Conservation (phyloP, 2,797 vertebrate species). For the Odontamblyopus rebecca region DNA sequence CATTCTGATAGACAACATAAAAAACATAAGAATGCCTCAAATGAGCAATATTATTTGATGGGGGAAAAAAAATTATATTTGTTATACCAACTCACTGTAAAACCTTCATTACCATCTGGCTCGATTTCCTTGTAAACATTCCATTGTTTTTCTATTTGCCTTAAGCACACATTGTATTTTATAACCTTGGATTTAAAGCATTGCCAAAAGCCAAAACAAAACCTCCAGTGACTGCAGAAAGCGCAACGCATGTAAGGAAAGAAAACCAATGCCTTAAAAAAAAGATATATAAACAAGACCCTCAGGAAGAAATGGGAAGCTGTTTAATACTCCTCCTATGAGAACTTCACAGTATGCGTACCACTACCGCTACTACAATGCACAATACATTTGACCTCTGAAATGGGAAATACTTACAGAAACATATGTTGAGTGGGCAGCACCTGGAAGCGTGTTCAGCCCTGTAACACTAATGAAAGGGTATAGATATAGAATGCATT, state of each 20-base stretch:
- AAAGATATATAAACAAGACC: slow-evolving; percentile 43
- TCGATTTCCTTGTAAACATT: neutral
- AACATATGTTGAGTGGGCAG: slow-evolving; percentile 13
- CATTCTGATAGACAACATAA: too few species aligned
- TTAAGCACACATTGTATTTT: slow-evolving; percentile 15
- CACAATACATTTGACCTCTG: slow-evolving; percentile 36
- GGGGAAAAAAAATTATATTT: neutral
- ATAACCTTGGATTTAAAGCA: slow-evolving; percentile 32
- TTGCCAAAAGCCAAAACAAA: slow-evolving; percentile 28
- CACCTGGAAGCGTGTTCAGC: slow-evolving; percentile 33
- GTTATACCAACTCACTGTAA: neutral
- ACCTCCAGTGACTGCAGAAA: slow-evolving; percentile 26
- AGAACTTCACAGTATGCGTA: slow-evolving; percentile 50
- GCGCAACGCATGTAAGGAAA: slow-evolving; percentile 32
- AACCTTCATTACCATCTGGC: neutral
- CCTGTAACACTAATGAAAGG: slow-evolving; percentile 34
- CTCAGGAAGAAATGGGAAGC: slow-evolving; percentile 59
- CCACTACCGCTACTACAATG: slow-evolving; percentile 53
- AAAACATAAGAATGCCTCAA: too few species aligned
- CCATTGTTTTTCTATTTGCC: slow-evolving; percentile 9
- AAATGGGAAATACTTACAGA: neutral
- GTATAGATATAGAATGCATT: slow-evolving; percentile 16
- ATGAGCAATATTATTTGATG: too few species aligned
- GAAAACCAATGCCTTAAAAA: slow-evolving; percentile 22
- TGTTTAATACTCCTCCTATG: slow-evolving; percentile 58